Base-by-base conservation (phyloP, 2,888 invertebrate species). In the Antheraea yamamai region DNA sequence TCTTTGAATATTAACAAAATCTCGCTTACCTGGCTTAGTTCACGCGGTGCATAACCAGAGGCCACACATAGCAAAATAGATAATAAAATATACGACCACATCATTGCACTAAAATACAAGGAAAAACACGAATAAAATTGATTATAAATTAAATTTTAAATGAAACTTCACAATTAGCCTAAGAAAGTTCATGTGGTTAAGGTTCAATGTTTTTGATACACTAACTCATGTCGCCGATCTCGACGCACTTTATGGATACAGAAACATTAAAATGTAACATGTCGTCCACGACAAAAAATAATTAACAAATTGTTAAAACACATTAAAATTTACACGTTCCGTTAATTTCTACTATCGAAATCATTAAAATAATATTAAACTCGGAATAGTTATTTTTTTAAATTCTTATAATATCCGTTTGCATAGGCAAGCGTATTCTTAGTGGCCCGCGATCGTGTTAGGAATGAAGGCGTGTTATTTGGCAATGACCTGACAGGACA, bases 401-500 rank as follows among this genome's bases (percentile, higher is more conserved):
- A n/a, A 20, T 12, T 39, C n/a, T 70, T 39, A 20, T 8, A 39
- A 70, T 7, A 70, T 10, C 70, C 7, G 81, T 74, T n/a, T 73
- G 77, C 12, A 72, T 68, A 64, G n/a, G 20, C 47, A 83, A 87
- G 92, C 91, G 84, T 80, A 90, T 89, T 91, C 87, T 93, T 92
- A 92, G 87, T 75, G 82, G 82, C 86, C 87, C 86, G 78, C 81
- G 86, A 89, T 89, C 90, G 88, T 89, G 89, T 84, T 88, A 88
- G 84, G 85, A 85, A 82, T 84, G 83, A 85, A 83, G 88, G 86
- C 86, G 88, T 78, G 76, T 90, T 90, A 92, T 94, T 94, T 91
- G 94, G 93, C 94, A 94, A 93, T 93, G 94, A 94, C 92, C 94
- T 88, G 91, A 79, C 83, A 82, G 92, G 85, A 92, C 93, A 85